Evolutionary conservation across 2,797 vertebrate genomes (phyloP), one percentile per base, ranked within the genome.

Genomic region (Alcedo atthis): DNA sequence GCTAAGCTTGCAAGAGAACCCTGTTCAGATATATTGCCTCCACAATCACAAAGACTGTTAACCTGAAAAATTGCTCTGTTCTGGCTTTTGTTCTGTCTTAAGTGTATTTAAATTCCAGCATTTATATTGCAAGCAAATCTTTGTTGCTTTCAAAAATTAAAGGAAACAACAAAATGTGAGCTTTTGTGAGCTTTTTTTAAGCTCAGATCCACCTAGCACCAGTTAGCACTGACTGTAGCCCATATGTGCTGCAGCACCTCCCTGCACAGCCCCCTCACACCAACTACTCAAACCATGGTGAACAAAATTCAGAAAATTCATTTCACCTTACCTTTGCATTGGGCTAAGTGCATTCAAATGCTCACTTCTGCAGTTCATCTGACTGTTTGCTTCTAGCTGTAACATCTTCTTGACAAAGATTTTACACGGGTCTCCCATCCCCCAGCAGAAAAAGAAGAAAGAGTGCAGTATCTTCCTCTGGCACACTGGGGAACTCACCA

Each of bases 391-490:
- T 89, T 70, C 53, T 12, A 48, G 66, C 13, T 63, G 24, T 32
- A 82, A 49, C 57, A 80, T 67, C 49, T 62, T 59, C 68, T 30
- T 45, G 61, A 59, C 55, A 63, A 77, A 68, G 17, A n/a, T 33
- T 77, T 68, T 13, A 35, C 6, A 2, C 4, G 25, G 16, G 28
- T 59, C 40, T 70, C 62, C 49, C 51, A 78, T 8, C 16, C 33
- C 18, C n/a, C 25, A 57, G 26, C 0, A 61, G 57, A 37, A 26
- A 49, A 66, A 70, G 30, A 26, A 18, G 61, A 58, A 80, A 66
- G 12, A 64, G 20, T 1, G 5, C 8, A 58, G 4, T 8, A 10
- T 21, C 37, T 43, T 91, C 45, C 49, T 32, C 3, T 0, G 0
- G 33, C 66, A 54, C 7, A 0, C 48, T 7, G 49, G 49, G 57